Percentiles rank a stretch among this genome's conserved stretches.
phyloP scores from a whole-genome alignment of 2,888 invertebrate genomes.

The Seira ritae region DNA sequence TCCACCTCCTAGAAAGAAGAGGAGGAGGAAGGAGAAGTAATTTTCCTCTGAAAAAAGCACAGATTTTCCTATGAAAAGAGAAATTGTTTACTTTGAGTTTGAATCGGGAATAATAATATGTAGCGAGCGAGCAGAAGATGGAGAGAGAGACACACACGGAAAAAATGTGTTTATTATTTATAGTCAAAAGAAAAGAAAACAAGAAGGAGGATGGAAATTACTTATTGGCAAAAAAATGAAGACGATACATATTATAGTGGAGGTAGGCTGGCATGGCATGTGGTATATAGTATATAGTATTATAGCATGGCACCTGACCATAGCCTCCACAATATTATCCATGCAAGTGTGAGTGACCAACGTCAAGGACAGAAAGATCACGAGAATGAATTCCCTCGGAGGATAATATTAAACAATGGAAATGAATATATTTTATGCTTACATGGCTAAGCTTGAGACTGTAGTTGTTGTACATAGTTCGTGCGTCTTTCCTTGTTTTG shows the following conservation, averaged over 20 bases:
- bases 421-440: no score
- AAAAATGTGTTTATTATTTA: background rate
- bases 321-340: no score
- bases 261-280: background rate
- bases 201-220: background rate
- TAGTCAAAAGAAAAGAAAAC: background rate
- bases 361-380: constrained; percentile 73
- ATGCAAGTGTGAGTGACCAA: constrained; percentile 72
- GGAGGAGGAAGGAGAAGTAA: background rate
- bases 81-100: no score
- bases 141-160: background rate
- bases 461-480: background rate
- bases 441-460: background rate
- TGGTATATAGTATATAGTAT: background rate
- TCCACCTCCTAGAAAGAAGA: no score
- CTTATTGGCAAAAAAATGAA: background rate
- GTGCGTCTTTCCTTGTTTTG: background rate
- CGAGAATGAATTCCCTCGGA: constrained; percentile 54
- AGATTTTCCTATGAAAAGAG: background rate
- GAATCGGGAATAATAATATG: no score
- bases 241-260: background rate
- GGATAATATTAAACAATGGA: background rate
- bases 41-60: no score
- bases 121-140: no score
- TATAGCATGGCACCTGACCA: constrained; percentile 15